These are phyloP conservation scores for Bubo blakistoni DNA, from an alignment of 2,113 vertebrate species.

Conservation along the genomic window DNA sequence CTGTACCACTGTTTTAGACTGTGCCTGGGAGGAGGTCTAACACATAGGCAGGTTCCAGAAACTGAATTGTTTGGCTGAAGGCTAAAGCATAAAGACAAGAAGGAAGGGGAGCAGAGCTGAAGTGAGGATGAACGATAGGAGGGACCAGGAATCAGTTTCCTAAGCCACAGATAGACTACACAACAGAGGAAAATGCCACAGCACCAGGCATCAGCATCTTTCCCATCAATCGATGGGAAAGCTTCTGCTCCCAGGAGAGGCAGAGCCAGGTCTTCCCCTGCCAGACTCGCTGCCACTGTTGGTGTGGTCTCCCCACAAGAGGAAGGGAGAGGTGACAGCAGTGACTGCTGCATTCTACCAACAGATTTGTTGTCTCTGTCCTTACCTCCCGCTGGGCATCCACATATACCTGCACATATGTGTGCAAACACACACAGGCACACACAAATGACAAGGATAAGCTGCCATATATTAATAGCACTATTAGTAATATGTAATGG, in stretches of 20 bases:
- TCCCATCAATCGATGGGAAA: neutral
- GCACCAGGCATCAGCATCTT: neutral
- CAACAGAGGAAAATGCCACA: neutral
- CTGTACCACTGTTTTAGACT: neutral
- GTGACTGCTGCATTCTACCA: neutral
- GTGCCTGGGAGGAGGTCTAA: neutral
- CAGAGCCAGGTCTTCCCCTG: neutral
- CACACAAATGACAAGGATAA: neutral
- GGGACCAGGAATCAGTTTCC: neutral
- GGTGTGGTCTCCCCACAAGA: neutral
- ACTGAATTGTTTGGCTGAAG: neutral
- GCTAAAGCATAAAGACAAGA: neutral
- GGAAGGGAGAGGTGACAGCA: neutral
- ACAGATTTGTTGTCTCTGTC: neutral
- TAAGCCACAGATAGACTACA: neutral
- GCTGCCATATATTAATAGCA: conserved; percentile 50
- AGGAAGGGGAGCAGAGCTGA: neutral
- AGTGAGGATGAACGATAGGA: neutral
- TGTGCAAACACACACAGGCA: fast-evolving
- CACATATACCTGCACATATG: neutral
- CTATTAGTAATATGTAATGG: conserved; percentile 61
- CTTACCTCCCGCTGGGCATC: neutral
- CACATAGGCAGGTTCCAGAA: neutral
- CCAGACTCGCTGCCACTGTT: neutral
- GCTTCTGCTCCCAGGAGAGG: neutral